Percentiles rank a stretch among this genome's conserved stretches.
Evolutionary conservation across 2,113 vertebrate genomes (phyloP).

Genomic region (Theropithecus gelada): DNA sequence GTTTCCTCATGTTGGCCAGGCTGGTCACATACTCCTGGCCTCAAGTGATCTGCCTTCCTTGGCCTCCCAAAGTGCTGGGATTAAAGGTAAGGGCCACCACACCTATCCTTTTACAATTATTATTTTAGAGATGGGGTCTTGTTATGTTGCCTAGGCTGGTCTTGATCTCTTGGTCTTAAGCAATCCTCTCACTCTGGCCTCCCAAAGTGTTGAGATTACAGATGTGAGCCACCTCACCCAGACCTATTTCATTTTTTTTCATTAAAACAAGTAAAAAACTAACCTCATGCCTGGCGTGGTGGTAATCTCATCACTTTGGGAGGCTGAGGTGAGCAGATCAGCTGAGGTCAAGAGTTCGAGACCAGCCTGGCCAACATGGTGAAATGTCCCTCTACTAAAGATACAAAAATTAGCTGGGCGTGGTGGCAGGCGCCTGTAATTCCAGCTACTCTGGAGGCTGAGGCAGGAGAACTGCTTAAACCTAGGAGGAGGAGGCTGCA

Average conservation of each 20-base stretch:
- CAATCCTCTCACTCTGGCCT: not conserved
- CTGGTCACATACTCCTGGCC: not conserved
- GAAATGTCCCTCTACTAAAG: no score
- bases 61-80: not conserved
- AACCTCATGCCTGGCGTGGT: not conserved
- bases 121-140: not conserved
- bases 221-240: not conserved
- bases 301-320: no score
- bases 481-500: no score
- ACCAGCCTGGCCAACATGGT: no score
- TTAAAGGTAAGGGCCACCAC: not conserved
- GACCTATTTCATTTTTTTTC: not conserved
- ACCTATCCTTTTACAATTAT: no score
- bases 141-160: not conserved
- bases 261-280: constrained; percentile 30
- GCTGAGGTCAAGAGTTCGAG: no score
- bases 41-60: not conserved
- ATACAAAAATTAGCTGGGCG: no score
- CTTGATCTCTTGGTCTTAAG: not conserved
- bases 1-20: not conserved
- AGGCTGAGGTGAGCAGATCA: no score
- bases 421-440: no score
- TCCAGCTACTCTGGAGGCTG: no score
- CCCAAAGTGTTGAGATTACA: not conserved
- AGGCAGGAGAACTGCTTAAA: no score